A percentile compares a stretch with the other conserved stretches of the same genome.
phyloP scores from a whole-genome alignment of 2,113 vertebrate genomes.

The Pogona vitticeps region DNA sequence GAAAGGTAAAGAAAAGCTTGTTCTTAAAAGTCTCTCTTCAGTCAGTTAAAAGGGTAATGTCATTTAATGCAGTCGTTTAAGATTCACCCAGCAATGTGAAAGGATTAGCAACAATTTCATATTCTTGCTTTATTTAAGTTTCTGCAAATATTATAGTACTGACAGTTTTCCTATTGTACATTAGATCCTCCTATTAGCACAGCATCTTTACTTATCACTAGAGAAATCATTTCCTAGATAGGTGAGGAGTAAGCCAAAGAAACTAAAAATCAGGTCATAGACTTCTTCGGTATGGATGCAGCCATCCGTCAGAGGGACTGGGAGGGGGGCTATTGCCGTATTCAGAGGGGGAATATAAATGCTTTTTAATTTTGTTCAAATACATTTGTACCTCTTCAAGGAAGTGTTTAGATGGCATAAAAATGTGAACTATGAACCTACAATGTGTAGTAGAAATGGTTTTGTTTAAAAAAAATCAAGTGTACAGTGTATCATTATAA shows the following conservation, averaged over 20 bases:
- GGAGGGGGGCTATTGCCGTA: background rate
- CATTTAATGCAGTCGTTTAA: slow-evolving; percentile 81
- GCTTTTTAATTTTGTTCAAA: slow-evolving; percentile 59
- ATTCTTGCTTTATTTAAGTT: slow-evolving; percentile 84
- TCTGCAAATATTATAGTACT: slow-evolving; percentile 83
- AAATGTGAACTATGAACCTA: slow-evolving; percentile 30
- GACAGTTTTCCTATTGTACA: slow-evolving; percentile 83
- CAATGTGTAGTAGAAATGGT: slow-evolving; percentile 40
- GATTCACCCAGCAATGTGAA: slow-evolving; percentile 82
- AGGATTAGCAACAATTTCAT: slow-evolving; percentile 82
- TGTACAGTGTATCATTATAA: slow-evolving; percentile 37
- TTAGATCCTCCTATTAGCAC: slow-evolving; percentile 82
- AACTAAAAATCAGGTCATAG: slow-evolving; percentile 79
- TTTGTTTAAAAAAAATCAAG: slow-evolving; percentile 7
- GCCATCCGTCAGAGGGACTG: slow-evolving; percentile 69
- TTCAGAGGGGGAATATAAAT: background rate
- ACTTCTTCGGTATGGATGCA: slow-evolving; percentile 73
- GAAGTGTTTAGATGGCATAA: slow-evolving; percentile 45
- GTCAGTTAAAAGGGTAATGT: slow-evolving; percentile 71
- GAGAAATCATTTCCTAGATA: slow-evolving; percentile 80
- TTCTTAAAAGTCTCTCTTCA: slow-evolving; percentile 66
- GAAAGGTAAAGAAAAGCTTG: slow-evolving; percentile 67
- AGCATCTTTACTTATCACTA: slow-evolving; percentile 82
- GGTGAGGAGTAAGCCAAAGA: slow-evolving; percentile 77
- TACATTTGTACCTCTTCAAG: slow-evolving; percentile 64